Percentiles rank a stretch among this genome's conserved stretches.
Conservation (phyloP, 2,888 invertebrate genomes). For the Dastarcus helophoroides region DNA sequence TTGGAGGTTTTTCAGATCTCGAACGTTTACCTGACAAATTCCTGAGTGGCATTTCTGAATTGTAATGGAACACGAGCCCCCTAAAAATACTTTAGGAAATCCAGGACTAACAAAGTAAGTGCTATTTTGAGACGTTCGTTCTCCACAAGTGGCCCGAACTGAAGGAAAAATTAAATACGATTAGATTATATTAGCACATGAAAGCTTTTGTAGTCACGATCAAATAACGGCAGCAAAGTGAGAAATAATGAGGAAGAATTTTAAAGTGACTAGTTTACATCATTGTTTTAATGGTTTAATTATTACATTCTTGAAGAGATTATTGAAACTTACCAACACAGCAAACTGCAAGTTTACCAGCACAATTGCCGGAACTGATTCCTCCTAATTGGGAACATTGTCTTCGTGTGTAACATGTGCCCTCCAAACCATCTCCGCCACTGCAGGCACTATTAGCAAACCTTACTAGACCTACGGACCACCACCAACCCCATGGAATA, state of each 20-base stretch:
- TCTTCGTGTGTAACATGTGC: conserved; percentile 65
- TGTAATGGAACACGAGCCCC: conserved; percentile 59
- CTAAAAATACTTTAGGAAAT: conserved; percentile 58
- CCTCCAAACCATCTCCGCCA: conserved; percentile 53
- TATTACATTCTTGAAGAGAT: not conserved
- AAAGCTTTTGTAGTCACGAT: not conserved
- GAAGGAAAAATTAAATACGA: conserved; percentile 16
- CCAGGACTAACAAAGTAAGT: conserved; percentile 72
- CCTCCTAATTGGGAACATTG: conserved; percentile 65
- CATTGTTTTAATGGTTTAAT: not conserved
- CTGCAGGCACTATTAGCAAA: conserved; percentile 62
- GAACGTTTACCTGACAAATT: conserved; percentile 53
- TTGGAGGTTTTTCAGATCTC: conserved; percentile 1
- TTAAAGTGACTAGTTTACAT: too few relatives aligned
- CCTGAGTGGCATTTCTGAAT: conserved; percentile 54
- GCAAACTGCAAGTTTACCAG: conserved; percentile 62
- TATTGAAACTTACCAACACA: conserved; percentile 57
- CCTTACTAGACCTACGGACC: conserved; percentile 56
- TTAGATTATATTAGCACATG: too few relatives aligned
- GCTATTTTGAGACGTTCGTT: conserved; percentile 50
- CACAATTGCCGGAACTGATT: conserved; percentile 60
- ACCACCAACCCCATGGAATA: too few relatives aligned
- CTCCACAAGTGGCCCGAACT: conserved; percentile 64
- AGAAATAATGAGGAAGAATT: too few relatives aligned
- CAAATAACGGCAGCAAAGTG: not conserved